Conservation (phyloP, 2,888 invertebrate species). For the Frankliniella fusca region DNA sequence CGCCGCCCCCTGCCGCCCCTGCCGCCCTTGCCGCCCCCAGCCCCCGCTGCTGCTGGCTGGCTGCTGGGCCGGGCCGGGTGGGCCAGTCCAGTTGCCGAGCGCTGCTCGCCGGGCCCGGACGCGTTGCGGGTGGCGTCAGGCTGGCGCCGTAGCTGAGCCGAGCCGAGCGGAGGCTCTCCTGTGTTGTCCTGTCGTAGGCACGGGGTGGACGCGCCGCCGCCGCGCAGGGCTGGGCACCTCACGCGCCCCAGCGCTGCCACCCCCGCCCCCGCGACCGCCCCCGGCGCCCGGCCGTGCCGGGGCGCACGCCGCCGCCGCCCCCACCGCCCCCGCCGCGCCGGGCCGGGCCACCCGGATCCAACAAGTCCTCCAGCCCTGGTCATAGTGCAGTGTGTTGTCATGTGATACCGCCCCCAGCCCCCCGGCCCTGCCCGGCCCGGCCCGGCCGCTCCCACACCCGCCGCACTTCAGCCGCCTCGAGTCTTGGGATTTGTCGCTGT, state of each 20-base stretch:
- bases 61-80: neutral
- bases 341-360: neutral
- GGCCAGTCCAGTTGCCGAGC: neutral
- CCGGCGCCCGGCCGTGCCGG: neutral
- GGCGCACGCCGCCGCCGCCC: neutral
- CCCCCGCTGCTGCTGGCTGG: neutral
- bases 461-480: neutral
- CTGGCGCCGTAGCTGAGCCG: no score
- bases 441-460: neutral
- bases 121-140: no score
- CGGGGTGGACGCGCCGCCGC: neutral
- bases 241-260: neutral
- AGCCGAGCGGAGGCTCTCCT: neutral
- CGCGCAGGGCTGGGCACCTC: neutral
- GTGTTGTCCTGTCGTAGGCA: neutral
- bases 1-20: neutral
- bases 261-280: neutral
- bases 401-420: neutral
- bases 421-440: neutral
- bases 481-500: slow-evolving; percentile 14
- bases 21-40: neutral
- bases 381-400: neutral
- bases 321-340: neutral
- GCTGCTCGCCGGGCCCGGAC: neutral
- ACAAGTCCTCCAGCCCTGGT: slow-evolving; percentile 9